Evolutionary conservation across 2,113 vertebrate species (phyloP).

Genomic region (Dromaius novaehollandiae): DNA sequence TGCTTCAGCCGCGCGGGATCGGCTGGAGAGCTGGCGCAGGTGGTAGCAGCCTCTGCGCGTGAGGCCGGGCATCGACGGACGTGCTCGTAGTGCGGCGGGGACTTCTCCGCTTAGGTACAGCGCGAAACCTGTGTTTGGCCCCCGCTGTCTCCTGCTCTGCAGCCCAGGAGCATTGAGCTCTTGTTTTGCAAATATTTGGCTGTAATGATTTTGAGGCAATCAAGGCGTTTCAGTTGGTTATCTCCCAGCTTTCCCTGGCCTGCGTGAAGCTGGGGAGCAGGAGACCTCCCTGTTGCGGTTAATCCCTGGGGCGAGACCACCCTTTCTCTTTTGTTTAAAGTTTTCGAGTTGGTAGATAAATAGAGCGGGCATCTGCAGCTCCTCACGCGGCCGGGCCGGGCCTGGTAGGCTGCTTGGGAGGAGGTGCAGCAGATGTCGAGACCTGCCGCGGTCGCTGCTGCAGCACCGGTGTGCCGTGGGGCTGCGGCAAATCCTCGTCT

Average conservation of each 20-base stretch:
- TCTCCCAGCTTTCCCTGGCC: not conserved
- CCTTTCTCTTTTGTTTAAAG: conserved; percentile 19
- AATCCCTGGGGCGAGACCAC: not conserved
- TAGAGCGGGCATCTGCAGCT: not conserved
- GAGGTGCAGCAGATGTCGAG: not conserved
- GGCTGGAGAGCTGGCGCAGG: not conserved
- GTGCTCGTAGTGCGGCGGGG: not conserved
- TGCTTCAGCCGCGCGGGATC: conserved; percentile 19
- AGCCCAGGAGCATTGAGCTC: not conserved
- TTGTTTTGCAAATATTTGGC: not conserved
- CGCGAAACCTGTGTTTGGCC: fast-evolving
- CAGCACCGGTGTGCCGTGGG: too few relatives aligned
- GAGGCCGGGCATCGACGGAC: not conserved
- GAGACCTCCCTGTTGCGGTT: conserved; percentile 13
- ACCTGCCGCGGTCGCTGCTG: not conserved
- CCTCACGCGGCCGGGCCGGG: not conserved
- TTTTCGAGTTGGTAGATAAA: not conserved
- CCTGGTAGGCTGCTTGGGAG: not conserved
- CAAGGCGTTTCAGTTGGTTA: not conserved
- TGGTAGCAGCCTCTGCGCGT: not conserved
- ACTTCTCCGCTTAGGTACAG: not conserved
- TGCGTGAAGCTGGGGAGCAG: not conserved
- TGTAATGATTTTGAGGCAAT: not conserved
- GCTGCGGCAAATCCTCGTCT: too few relatives aligned
- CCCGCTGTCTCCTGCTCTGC: not conserved